Base-by-base conservation (phyloP, 1,140 invertebrate species). In the Sminthurides bifidus region DNA sequence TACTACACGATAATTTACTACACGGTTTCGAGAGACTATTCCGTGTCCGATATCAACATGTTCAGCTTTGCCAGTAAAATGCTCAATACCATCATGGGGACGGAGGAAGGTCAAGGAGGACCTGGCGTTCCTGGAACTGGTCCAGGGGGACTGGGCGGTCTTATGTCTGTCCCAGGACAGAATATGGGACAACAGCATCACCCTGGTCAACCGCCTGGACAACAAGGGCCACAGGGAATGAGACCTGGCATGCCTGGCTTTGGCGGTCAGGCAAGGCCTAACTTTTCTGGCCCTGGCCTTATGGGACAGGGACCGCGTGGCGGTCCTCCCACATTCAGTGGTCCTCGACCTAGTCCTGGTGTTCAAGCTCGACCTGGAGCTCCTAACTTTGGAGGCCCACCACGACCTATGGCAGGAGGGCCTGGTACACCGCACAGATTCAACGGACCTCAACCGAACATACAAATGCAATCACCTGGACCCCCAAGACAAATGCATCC, bases 51-150 rank as follows among this genome's bases (percentile, higher is more conserved):
- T 21, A 49, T 33, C 55, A 45, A 44, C 4, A 73, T 73, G 72
- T 71, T 73, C 58, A 72, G 68, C 60, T 72, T 72, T 58, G 71
- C 71, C 6, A 71, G 67, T 59, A 73, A 73, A 59, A 72, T 73
- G 68, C 65, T 73, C 52, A 73, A 73, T 59, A 71, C 69, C 62
- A 69, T 73, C 15, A 71, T 73, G 59, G 70, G 71, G 46, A 68
- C 67, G 38, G 70, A 67, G 29, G 68, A 72, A 38, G 51, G 43
- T 23, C 63, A 55, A 31, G 46, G 38, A 35, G 52, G 38, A 40
- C 52, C n/a, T n/a, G n/a, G n/a, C n/a, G n/a, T n/a, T n/a, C n/a
- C n/a, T n/a, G n/a, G n/a, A n/a, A n/a, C n/a, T n/a, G n/a, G n/a
- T n/a, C n/a, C n/a, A n/a, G n/a, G n/a, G n/a, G n/a, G n/a, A n/a